Evolutionary conservation across 2,888 invertebrate genomes (phyloP), one percentile per base, ranked within the genome.

Genomic region (Athalia cordata): DNA sequence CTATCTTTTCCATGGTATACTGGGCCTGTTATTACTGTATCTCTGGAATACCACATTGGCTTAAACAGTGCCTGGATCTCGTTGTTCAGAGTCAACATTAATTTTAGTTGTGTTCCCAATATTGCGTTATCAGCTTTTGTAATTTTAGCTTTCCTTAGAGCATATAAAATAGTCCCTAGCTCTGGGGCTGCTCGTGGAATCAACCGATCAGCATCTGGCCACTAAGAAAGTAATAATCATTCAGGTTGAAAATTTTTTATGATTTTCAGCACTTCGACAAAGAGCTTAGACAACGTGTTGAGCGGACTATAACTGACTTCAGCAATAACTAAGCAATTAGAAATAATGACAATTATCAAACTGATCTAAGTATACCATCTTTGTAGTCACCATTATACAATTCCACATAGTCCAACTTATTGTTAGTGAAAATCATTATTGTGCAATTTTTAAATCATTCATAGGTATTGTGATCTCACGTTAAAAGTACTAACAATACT

Each of bases 1-100:
- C 98, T 92, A 89, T 99, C 98, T 89, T 95, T 96, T 15, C 98
- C 98, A 65, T 95, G 94, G 89, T 97, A 98, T 13, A 98, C 96
- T 64, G 93, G 93, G 4, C 97, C 98, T 84, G 93, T 93, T 80
- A 98, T 93, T 5, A 97, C 91, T 83, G 94, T 92, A 80, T 94
- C 93, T 81, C 95, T 92, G 15, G 93, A 91, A 89, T 95, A 98
- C 95, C 97, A 96, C 90, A 96, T 95, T 67, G 98, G 98, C 90
- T 98, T 99, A 87, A 98, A 98, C 83, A 96, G 93, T 62, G 95
- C 94, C 89, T 94, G 94, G 87, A 97, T 95, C 68, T 94, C 92
- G 47, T 93, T 93, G 89, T 95, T 93, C 82, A 98, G 91, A 11
- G 94, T 92, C 62, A 98, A 90, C 83, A 96, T 91, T 76, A 98